A percentile compares a stretch with the other conserved stretches of the same genome.
Conservation (phyloP, 2,113 vertebrate species). For the Pundamilia nyererei region DNA sequence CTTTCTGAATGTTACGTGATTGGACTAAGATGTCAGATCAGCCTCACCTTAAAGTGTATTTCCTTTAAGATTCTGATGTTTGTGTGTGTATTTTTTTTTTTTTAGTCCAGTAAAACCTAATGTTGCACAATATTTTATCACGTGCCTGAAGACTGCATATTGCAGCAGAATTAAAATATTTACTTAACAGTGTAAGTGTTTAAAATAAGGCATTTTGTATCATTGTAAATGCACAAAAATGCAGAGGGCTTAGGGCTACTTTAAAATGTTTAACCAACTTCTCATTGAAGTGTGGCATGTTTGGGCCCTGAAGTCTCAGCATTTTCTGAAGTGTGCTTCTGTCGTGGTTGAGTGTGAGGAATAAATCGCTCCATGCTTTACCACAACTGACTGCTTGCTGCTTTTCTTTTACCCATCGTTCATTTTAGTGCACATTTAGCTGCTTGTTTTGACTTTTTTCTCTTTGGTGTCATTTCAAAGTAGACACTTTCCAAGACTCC, state of each 20-base stretch:
- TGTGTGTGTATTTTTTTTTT: conserved; percentile 60
- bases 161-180: conserved; percentile 53
- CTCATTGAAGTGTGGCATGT: neutral
- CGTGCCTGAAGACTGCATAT: conserved; percentile 64
- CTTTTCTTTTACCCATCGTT: conserved; percentile 22
- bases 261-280: conserved; percentile 14
- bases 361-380: conserved; percentile 67
- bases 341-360: conserved; percentile 53
- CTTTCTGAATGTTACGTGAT: conserved; percentile 44
- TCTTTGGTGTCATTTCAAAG: neutral
- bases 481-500: neutral
- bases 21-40: neutral
- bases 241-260: neutral
- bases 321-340: conserved; percentile 45
- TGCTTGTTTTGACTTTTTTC: neutral
- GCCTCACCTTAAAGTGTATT: conserved; percentile 37
- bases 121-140: conserved; percentile 68
- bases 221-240: conserved; percentile 40
- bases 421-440: neutral
- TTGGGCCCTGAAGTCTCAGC: neutral
- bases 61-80: conserved; percentile 41
- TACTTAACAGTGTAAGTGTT: conserved; percentile 38
- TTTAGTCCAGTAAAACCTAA: conserved; percentile 55
- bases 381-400: conserved; percentile 42
- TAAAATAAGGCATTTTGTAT: conserved; percentile 43